Evolutionary conservation across 2,113 vertebrate species (phyloP).

Genomic region (Lasiurus borealis): DNA sequence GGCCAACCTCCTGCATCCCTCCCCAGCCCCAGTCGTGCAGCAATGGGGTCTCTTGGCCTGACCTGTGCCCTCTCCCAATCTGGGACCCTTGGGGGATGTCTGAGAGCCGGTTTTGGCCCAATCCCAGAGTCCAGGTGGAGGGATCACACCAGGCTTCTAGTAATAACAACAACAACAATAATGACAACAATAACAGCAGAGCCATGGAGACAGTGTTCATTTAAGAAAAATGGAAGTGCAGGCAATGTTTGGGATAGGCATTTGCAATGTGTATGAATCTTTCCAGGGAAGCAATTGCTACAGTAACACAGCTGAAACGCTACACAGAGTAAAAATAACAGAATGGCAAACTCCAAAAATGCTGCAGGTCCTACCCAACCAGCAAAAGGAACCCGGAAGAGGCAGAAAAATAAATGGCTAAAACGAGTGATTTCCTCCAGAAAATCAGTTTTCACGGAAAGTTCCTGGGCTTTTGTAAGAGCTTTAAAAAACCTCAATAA

Average conservation of each 20-base stretch:
- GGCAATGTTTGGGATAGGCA: background rate
- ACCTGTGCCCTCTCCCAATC: no score
- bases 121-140: no score
- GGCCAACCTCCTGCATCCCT: no score
- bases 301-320: background rate
- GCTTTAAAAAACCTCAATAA: constrained; percentile 21
- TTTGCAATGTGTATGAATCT: background rate
- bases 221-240: background rate
- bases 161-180: no score
- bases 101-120: no score
- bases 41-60: no score
- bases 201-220: background rate
- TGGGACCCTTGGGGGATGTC: no score
- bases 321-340: no score
- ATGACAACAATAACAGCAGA: background rate
- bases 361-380: background rate
- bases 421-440: constrained; percentile 47
- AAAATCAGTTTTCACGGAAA: constrained; percentile 35
- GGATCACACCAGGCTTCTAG: no score
- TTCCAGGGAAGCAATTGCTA: constrained; percentile 4
- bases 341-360: background rate
- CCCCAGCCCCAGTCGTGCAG: no score
- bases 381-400: background rate
- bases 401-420: constrained; percentile 21
- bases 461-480: background rate